Base-by-base conservation (phyloP, 2,797 vertebrate genomes). In the Botia almorhae region DNA sequence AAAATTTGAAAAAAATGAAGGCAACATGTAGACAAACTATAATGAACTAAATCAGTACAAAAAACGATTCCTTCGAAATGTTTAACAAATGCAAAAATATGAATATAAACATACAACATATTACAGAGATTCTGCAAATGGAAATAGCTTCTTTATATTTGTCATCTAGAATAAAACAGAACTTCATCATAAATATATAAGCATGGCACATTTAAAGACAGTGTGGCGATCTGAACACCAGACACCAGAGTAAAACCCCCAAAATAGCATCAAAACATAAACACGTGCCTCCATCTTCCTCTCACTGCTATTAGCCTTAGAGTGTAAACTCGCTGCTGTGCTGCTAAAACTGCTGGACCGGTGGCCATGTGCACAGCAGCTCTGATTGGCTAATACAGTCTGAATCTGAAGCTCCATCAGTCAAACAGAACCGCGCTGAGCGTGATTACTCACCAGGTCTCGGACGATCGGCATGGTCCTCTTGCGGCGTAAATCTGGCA, bases 401-500 rank as follows among this genome's bases (percentile, higher is more conserved):
- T 26, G 23, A 26, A 70, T 78, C 55, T 79, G 79, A 36, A 36
- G 36, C 56, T 63, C 56, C 68, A 78, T 71, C 56, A 90, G 87
- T 89, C 91, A 93, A 89, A 91, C 84, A 88, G 89, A 92, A 93
- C 91, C 86, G 33, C 33, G 33, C 90, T 90, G 89, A 5, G 83
- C 89, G 85, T 78, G 86, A 89, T 89, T 84, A 95, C 97, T 96
- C 91, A 99, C 98, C 96, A 98, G 94, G 92, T 99, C 96, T 81
- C 97, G 93, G 83, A 99, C 97, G 88, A 99, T 96, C 86, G 98
- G 98, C 86, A 99, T 90, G 64, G 96, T 97, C 91, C 97, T 98
- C 89, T 98, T 97, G 71, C 96, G 96, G 21, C 97, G 95, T 89
- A 99, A 95, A 94, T 99, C 97, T 84, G 98, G 98, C 98, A 99